A percentile compares a stretch with the other conserved stretches of the same genome.
Conservation (phyloP, 2,797 vertebrate genomes). For the Serranus cabrilla region DNA sequence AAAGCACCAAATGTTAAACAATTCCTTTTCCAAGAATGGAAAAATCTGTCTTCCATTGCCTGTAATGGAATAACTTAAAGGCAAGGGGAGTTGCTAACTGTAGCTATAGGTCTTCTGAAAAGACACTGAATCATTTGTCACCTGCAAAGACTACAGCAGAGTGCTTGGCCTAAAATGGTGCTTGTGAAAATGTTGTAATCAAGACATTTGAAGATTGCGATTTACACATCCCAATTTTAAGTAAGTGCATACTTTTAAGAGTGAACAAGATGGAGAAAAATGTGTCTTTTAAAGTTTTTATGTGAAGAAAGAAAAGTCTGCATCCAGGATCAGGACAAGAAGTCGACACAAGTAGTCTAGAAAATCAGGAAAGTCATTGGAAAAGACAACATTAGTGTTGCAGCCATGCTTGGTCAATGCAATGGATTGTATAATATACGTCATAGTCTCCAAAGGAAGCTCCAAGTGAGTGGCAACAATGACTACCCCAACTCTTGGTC, state of each 20-base stretch:
- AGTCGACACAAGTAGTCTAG: too few species aligned
- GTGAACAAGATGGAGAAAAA: background rate
- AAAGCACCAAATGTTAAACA: constrained; percentile 45
- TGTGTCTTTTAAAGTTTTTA: too few species aligned
- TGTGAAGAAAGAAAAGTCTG: too few species aligned
- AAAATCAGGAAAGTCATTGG: too few species aligned
- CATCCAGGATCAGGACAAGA: too few species aligned
- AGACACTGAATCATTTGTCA: constrained; percentile 32
- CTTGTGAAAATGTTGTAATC: background rate
- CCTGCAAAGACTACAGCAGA: background rate
- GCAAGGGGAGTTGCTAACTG: background rate
- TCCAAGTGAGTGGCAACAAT: too few species aligned
- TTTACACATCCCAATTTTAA: background rate
- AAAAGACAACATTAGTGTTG: too few species aligned
- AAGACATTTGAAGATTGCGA: background rate
- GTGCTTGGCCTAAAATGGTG: constrained; percentile 29
- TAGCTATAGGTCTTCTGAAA: constrained; percentile 23
- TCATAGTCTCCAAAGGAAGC: too few species aligned
- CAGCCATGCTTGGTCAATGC: too few species aligned
- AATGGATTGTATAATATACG: too few species aligned
- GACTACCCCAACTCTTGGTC: too few species aligned
- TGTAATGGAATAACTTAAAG: constrained; percentile 28
- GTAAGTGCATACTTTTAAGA: background rate
- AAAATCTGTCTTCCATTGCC: constrained; percentile 12
- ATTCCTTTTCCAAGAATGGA: constrained; percentile 26